Percentiles rank a stretch among this genome's conserved stretches.
Evolutionary conservation across 2,113 vertebrate species (phyloP).

Genomic region (Odocoileus virginianus): DNA sequence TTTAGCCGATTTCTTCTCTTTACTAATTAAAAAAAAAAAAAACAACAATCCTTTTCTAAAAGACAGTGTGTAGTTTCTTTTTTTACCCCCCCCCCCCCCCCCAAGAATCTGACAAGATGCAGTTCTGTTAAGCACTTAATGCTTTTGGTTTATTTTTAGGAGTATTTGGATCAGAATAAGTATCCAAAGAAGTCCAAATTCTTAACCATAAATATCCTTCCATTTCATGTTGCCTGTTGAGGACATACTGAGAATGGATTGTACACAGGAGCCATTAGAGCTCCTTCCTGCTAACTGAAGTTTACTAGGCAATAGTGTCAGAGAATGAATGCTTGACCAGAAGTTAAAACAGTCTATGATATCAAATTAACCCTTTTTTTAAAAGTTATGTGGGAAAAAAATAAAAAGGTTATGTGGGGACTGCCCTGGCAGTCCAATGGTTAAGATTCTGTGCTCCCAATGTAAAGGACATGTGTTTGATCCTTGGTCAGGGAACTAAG

Average conservation of each 20-base stretch:
- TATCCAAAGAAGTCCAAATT: neutral
- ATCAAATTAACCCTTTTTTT: neutral
- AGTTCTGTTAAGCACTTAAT: neutral
- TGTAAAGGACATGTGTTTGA: neutral
- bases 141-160: neutral
- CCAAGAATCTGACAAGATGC: neutral
- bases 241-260: neutral
- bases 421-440: neutral
- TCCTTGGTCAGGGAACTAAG: neutral
- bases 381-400: neutral
- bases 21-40: neutral
- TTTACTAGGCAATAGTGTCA: neutral
- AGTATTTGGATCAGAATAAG: neutral
- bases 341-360: neutral
- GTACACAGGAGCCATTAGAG: neutral
- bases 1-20: conserved; percentile 37
- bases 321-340: neutral
- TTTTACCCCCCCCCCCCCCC: too few species aligned
- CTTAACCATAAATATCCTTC: neutral
- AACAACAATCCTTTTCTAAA: neutral
- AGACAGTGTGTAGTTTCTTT: neutral
- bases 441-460: neutral
- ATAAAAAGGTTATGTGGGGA: neutral
- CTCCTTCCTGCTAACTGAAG: neutral
- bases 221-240: conserved; percentile 23